Evolutionary conservation across 2,797 vertebrate species (phyloP), one percentile per base, ranked within the genome.

Genomic region (Thamnophis elegans): DNA sequence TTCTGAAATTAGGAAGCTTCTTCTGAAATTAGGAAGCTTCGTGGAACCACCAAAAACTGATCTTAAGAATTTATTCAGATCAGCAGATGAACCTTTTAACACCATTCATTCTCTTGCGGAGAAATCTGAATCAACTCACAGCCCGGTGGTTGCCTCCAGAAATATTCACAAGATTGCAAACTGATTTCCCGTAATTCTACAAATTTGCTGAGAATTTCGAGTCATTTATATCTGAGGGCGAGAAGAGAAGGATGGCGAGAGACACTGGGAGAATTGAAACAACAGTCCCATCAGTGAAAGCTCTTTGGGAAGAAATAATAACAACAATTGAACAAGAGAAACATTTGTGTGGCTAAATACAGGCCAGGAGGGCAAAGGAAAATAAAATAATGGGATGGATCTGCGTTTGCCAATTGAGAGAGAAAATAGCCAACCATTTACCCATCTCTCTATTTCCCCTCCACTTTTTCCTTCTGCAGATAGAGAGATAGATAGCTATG

Each of bases 301-400:
- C 56, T 87, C 22, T 68, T 25, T 54, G 53, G 54, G 4, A 90
- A 78, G 53, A 55, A 90, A 90, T 58, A 42, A 56, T 62, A 90
- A 90, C 55, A 82, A 89, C 53, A 89, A 92, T 60, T 85, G 56
- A 9, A 87, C 60, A n/a, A 88, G 88, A 58, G 94, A 94, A 73
- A 91, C 68, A 90, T 93, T 91, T 93, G 55, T 94, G 12, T 65
- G 32, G 54, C 65, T 95, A 94, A 96, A 96, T 90, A 93, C 90
- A 95, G 95, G 95, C 93, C 97, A 94, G 0, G 78, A 92, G 93
- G 87, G 93, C 62, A 82, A 92, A 68, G 62, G 7, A 13, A 73
- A 65, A 93, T 88, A 62, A 88, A 90, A 91, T 93, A 91, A 93
- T 93, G 65, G 92, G 89, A 86, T 53, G 59, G 85, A 58, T 3